Evolutionary conservation across 2,797 vertebrate species (phyloP), one percentile per base, ranked within the genome.

Genomic region (Sebastes cheni): DNA sequence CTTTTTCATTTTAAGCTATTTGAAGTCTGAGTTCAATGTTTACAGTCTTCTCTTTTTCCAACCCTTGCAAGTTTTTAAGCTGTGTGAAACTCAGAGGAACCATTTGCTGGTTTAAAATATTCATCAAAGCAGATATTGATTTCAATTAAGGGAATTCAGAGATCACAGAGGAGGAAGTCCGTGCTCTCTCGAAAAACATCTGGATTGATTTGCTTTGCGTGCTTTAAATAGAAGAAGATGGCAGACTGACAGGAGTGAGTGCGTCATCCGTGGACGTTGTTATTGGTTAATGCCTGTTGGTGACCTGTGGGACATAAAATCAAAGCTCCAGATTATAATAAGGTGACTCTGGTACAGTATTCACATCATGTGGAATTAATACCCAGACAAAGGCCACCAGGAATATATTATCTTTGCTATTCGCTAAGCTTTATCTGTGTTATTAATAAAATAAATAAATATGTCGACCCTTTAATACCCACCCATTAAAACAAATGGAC

Each of bases 61-160:
- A 7, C 20, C 4, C 1, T 50, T 46, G 8, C 32, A 34, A 25
- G 16, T 54, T 29, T 50, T 50, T 20, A 9, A 46, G 30, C 32
- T 6, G 2, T 10, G 18, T 18, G 52, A 32, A 71, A 67, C 52
- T 58, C 23, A 11, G 39, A 64, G 29, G n/a, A 78, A 39, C 18
- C 3, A 42, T 55, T 84, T 42, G 10, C 59, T 22, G 39, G 55
- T 71, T 68, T 82, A 12, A 75, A 75, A 66, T 79, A 69, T 85
- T 87, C 66, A 83, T 83, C 81, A 86, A 82, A 75, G 81, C 59
- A 56, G 13, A 72, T 64, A 88, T 68, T 62, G 69, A 79, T 86
- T 81, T 69, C 7, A 61, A 71, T 72, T 39, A 6, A 39, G 22
- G n/a, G 32, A 36, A 42, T 58, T 75, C 18, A 62, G 34, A 64